Evolutionary conservation across 1,140 invertebrate genomes (phyloP), one percentile per base, ranked within the genome.

Genomic region (Zaprionus inermis): DNA sequence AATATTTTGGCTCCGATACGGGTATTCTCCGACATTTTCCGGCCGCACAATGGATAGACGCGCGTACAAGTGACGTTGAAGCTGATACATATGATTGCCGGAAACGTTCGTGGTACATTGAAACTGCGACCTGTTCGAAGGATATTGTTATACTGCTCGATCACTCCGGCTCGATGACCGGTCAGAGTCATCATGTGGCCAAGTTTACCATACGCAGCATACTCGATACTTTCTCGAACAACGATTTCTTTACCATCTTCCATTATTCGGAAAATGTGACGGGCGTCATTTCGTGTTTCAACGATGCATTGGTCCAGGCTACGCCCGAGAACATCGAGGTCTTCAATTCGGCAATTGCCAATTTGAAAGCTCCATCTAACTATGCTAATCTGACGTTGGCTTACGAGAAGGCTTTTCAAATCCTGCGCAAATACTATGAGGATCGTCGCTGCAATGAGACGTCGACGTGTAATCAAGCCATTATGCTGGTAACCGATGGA

Each of bases 401-500:
- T 20, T 96, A 99, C 76, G 95, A 94, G 12, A 94, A 94, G 81
- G 98, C 98, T 6, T 99, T 99, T 93, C 93, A 95, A 78, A 93
- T 98, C 2, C 93, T 99, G 12, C 94, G 95, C 93, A 93, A 94
- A 90, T 95, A 95, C 67, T 92, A 95, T 54, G 90, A 93, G 6
- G 91, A 79, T 12, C 92, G 94, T 3, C 94, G 94, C 51, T 96
- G 96, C 69, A 93, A 93, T 58, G 93, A 93, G 58, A 81, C 91
- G 2, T 93, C 93, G 11, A 94, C 94, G 65, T 99, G 98, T 89
- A 99, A 99, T 93, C 98, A 99, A 93, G 95, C 98, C 9, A 98
- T 99, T 49, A 99, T 99, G 98, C 92, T 99, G n/a, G 95, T 99
- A 51, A 99, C 99, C 1, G 99, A 99, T 93, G 98, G 98, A 32